Evolutionary conservation across 2,888 invertebrate species (phyloP).

Genomic region (Andrena bicolor): DNA sequence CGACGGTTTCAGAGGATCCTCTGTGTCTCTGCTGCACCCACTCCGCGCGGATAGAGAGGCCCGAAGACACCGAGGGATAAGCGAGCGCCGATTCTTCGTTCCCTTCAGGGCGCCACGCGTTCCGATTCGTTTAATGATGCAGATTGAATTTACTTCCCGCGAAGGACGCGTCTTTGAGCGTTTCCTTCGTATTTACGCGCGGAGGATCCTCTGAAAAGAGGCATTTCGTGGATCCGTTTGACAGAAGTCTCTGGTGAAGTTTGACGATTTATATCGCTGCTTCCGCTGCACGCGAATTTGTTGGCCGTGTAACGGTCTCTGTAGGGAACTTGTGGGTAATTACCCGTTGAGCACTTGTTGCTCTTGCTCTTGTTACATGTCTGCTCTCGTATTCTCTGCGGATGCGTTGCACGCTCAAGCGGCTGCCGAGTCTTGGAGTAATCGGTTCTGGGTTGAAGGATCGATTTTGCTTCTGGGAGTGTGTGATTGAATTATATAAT

Average conservation of each 20-base stretch:
- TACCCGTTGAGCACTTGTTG: conserved; percentile 72
- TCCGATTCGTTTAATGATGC: conserved; percentile 29
- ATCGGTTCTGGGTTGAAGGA: conserved; percentile 19
- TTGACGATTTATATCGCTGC: conserved; percentile 61
- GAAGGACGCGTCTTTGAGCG: conserved; percentile 11
- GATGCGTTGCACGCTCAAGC: conserved; percentile 49
- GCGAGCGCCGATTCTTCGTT: not conserved
- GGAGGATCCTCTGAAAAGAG: conserved; percentile 20
- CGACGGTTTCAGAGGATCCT: not conserved
- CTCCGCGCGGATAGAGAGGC: not conserved
- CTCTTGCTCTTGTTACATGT: conserved; percentile 70
- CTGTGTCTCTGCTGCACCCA: not conserved
- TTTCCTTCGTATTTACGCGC: not conserved
- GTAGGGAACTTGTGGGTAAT: conserved; percentile 68
- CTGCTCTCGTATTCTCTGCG: conserved; percentile 55
- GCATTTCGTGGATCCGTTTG: conserved; percentile 47
- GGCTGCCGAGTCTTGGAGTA: conserved; percentile 7
- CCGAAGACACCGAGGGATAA: not conserved
- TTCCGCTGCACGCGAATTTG: conserved; percentile 63
- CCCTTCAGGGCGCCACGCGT: not conserved
- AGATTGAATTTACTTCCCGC: conserved; percentile 29
- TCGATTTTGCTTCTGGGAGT: conserved; percentile 13
- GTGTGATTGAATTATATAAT: not conserved
- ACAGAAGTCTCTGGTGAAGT: conserved; percentile 35
- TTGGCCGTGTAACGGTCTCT: conserved; percentile 61